phyloP scores from a whole-genome alignment of 2,888 invertebrate genomes.

The Drosophila ustulata region DNA sequence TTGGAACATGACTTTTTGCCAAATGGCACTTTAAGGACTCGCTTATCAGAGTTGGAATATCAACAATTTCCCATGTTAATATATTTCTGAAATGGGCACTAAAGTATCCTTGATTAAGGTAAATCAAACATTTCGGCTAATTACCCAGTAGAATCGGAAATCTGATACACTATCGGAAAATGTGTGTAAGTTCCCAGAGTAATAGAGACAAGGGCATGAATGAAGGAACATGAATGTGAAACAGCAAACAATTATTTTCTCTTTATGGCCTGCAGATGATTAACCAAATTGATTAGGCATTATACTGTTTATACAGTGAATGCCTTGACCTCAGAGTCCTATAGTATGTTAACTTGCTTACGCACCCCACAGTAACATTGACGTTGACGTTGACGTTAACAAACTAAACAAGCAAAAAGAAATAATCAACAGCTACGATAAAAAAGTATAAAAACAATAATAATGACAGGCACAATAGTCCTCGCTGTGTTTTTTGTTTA shows the following conservation, averaged over 20 bases:
- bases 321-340: constrained; percentile 46
- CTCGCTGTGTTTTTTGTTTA: constrained; percentile 70
- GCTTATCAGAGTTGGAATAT: neutral
- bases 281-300: constrained; percentile 78
- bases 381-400: constrained; percentile 36
- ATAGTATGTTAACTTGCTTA: constrained; percentile 47
- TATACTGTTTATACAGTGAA: constrained; percentile 35
- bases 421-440: constrained; percentile 23
- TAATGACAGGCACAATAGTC: constrained; percentile 72
- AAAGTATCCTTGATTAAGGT: neutral
- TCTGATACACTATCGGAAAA: constrained; percentile 37
- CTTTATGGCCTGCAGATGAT: constrained; percentile 61
- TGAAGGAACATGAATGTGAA: constrained; percentile 64
- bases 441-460: constrained; percentile 58
- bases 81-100: neutral
- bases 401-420: constrained; percentile 44
- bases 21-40: neutral
- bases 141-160: constrained; percentile 5
- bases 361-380: constrained; percentile 21
- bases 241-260: constrained; percentile 73
- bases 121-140: constrained; percentile 1
- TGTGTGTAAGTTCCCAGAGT: constrained; percentile 71
- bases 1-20: neutral
- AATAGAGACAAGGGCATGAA: constrained; percentile 41
- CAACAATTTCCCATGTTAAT: constrained; percentile 5